These are phyloP conservation scores for Pinctada fucata DNA, from an alignment of 2,888 invertebrate species.

Conservation along the genomic window DNA sequence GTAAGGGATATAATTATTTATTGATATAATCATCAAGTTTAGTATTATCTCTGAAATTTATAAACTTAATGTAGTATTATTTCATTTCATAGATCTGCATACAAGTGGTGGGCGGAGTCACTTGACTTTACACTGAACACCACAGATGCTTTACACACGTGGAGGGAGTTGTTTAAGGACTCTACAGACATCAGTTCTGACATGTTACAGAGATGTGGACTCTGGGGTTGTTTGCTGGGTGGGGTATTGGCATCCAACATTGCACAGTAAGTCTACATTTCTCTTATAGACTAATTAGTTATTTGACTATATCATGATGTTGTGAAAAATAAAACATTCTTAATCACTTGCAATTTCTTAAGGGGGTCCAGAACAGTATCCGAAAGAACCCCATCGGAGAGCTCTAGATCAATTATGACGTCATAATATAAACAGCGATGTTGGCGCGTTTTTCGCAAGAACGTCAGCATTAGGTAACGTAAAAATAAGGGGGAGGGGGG, in stretches of 20 bases:
- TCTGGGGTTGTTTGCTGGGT: conserved; percentile 76
- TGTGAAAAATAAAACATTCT: no score
- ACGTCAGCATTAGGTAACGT: no score
- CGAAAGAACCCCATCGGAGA: no score
- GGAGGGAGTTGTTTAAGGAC: conserved; percentile 60
- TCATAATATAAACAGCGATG: background rate
- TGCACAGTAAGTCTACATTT: conserved; percentile 71
- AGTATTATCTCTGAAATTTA: background rate
- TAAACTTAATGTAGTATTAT: background rate
- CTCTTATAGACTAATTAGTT: background rate
- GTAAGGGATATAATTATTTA: no score
- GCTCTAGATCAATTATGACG: no score
- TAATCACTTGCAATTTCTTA: no score
- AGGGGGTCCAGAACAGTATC: background rate
- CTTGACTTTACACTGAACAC: conserved; percentile 71
- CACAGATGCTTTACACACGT: conserved; percentile 68
- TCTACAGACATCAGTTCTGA: conserved; percentile 61
- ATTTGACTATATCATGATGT: no score
- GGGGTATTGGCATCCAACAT: conserved; percentile 75
- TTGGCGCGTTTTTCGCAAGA: background rate
- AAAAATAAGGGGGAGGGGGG: no score
- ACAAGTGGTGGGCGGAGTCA: conserved; percentile 73
- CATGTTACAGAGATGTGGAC: conserved; percentile 72
- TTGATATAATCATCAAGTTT: no score
- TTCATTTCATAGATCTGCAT: conserved; percentile 64